Base-by-base conservation (phyloP, 2,113 vertebrate genomes). In the Nyctibius bracteatus region DNA sequence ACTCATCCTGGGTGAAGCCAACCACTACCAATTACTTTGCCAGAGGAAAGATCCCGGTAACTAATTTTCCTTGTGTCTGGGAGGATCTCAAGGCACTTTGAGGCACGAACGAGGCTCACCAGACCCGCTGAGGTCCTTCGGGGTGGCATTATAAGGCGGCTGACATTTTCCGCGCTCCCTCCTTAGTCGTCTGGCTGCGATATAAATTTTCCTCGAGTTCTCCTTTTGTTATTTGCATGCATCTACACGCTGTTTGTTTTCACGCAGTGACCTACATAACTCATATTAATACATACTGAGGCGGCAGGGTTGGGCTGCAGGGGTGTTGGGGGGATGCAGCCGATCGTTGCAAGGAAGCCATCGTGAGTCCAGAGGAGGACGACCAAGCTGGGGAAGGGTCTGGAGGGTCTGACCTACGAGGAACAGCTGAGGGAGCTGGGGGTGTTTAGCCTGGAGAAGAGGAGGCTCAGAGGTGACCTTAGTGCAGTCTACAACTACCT, bases 141-240 rank as follows among this genome's bases (percentile, higher is more conserved):
- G 89, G 89, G 89, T 73, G 81, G 75, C 93, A 72, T 90, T 80
- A 77, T 5, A 55, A 75, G 39, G 33, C 30, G 1, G 35, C 82
- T 96, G 96, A 88, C 95, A 88, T 95, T 94, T 96, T 86, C 86
- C 12, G 28, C 3, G 2, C 86, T 91, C 72, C 63, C 75, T 90
- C 62, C 54, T 80, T 5, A 8, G 35, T 70, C 75, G 87, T 83
- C 71, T 73, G 80, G 67, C 80, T 88, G 82, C 1, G 5, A 65
- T 52, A 80, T 80, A 83, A 94, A 83, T 96, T 91, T 92, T 94
- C 86, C 75, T 78, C 16, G 11, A 81, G 80, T 92, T 86, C 44
- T 77, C 72, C 91, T 88, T 61, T 39, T 72, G 88, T 68, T 94
- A 74, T 85, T 82, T 75, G 66, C 78, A 46, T 55, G 75, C 82